Percentiles rank a stretch among this genome's conserved stretches.
phyloP scores from a whole-genome alignment of 2,113 vertebrate genomes.

The Stomatorhinus ivindoensis region DNA sequence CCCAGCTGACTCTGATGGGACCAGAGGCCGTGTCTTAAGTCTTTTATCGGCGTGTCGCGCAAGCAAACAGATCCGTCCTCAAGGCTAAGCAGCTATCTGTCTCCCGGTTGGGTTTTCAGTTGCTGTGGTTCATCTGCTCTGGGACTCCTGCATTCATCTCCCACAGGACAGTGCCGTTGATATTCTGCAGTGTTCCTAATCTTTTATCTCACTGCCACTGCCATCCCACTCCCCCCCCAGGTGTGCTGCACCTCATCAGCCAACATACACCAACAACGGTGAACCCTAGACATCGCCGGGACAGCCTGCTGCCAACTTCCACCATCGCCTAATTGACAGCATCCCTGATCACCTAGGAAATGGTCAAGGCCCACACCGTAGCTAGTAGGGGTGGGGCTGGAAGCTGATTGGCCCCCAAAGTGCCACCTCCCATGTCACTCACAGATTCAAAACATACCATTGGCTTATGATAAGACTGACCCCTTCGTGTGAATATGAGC shows the following conservation, averaged over 20 bases:
- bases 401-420: not conserved
- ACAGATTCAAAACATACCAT: not conserved
- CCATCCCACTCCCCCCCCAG: not conserved
- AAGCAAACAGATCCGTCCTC: not conserved
- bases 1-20: not conserved
- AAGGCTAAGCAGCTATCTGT: not conserved
- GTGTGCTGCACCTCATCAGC: not conserved
- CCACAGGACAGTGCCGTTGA: not conserved
- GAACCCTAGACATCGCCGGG: not conserved
- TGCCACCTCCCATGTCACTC: not conserved
- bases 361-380: not conserved
- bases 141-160: not conserved
- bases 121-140: not conserved
- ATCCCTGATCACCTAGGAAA: not conserved
- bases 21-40: not conserved
- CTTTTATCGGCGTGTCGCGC: not conserved
- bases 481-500: not conserved
- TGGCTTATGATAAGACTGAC: not conserved
- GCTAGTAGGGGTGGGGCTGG: not conserved
- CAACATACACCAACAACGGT: not conserved
- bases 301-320: not conserved
- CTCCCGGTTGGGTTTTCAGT: not conserved
- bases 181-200: not conserved
- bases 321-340: not conserved
- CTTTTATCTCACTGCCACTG: not conserved